Evolutionary conservation across 2,113 vertebrate species (phyloP).

Genomic region (Chloebia gouldiae): DNA sequence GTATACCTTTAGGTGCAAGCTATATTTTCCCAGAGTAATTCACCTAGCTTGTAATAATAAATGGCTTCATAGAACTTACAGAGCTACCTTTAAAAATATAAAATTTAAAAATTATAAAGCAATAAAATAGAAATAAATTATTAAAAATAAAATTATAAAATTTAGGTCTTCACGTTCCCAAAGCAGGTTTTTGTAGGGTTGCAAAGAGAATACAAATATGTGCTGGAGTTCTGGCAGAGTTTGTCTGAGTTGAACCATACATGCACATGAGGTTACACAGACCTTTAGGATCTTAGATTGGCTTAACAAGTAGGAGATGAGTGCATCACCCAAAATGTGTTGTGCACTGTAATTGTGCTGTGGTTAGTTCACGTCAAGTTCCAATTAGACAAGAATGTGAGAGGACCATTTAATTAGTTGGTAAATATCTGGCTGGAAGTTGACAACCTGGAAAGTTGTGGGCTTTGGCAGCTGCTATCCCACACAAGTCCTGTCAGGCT

Average conservation of each 20-base stretch:
- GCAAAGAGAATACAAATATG: background rate
- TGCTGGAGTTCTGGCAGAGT: background rate
- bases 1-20: background rate
- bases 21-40: background rate
- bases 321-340: background rate
- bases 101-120: background rate
- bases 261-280: background rate
- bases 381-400: slow-evolving; percentile 71
- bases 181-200: background rate
- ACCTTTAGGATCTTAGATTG: slow-evolving; percentile 34
- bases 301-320: slow-evolving; percentile 44
- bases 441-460: slow-evolving; percentile 64
- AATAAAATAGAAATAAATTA: background rate
- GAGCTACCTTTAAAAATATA: background rate
- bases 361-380: slow-evolving; percentile 66
- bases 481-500: slow-evolving; percentile 67
- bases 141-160: background rate
- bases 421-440: slow-evolving; percentile 49
- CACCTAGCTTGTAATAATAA: background rate
- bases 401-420: slow-evolving; percentile 65
- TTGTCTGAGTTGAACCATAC: background rate
- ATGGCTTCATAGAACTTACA: background rate
- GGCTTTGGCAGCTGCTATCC: slow-evolving; percentile 28
- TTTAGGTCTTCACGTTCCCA: background rate
- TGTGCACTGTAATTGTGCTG: background rate